Percentiles rank a stretch among this genome's conserved stretches.
Evolutionary conservation across 2,113 vertebrate species (phyloP).

Genomic region (Orycteropus afer): DNA sequence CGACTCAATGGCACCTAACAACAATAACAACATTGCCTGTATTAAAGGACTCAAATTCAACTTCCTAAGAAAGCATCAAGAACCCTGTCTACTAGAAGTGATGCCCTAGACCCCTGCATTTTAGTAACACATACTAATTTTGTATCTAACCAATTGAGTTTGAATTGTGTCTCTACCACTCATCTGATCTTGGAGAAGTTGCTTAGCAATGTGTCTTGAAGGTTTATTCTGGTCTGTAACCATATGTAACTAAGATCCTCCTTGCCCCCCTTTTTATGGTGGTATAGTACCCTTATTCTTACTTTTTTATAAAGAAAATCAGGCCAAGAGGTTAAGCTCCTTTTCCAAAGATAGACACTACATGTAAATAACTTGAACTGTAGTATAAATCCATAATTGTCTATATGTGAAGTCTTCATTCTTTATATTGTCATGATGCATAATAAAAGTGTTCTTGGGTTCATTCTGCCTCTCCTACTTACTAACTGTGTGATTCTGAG

Average conservation of each 20-base stretch:
- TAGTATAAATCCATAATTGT: slow-evolving; percentile 3
- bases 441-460: neutral
- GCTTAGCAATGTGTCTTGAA: neutral
- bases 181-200: neutral
- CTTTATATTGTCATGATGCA: neutral
- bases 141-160: neutral
- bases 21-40: no score
- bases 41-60: neutral
- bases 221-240: neutral
- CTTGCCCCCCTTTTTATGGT: neutral
- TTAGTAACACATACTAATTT: neutral
- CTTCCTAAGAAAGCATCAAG: neutral
- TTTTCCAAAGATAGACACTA: neutral
- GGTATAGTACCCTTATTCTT: neutral
- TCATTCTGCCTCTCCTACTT: neutral
- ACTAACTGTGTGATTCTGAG: neutral
- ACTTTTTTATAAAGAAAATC: neutral
- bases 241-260: neutral
- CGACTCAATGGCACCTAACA: no score
- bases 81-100: neutral
- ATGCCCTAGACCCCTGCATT: neutral
- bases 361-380: neutral
- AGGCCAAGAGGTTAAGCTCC: neutral
- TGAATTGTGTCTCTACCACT: neutral
- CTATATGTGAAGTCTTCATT: neutral